These are phyloP conservation scores for Acanthoscelides obtectus DNA, from an alignment of 2,888 invertebrate genomes.

Conservation along the genomic window DNA sequence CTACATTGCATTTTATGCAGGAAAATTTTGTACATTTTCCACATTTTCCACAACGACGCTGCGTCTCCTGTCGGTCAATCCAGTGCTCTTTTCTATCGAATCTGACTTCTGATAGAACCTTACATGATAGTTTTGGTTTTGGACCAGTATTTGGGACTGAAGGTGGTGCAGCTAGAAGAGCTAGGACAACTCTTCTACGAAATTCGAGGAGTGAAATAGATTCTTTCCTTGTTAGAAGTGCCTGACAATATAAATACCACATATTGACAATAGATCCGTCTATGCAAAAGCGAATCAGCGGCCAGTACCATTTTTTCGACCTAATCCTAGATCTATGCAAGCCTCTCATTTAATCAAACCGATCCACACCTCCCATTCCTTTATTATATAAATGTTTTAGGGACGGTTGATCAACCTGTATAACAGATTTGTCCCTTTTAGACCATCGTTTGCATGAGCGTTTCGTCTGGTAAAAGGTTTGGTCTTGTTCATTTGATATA, in stretches of 20 bases:
- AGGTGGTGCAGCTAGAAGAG: background rate
- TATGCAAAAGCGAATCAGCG: slow-evolving; percentile 1
- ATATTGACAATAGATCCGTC: slow-evolving; percentile 1
- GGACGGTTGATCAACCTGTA: slow-evolving; percentile 4
- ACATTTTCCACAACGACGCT: no score
- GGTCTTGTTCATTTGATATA: background rate
- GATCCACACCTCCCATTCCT: no score
- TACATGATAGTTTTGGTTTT: no score
- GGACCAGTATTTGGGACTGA: background rate
- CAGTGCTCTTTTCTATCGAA: background rate
- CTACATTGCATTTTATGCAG: slow-evolving; percentile 6
- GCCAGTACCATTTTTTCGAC: slow-evolving; percentile 5
- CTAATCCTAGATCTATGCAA: background rate
- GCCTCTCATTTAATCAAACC: no score
- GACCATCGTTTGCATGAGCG: no score
- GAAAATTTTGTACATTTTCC: no score
- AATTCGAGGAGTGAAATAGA: no score
- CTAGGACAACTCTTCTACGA: background rate
- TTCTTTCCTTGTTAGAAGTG: no score
- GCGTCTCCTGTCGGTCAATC: no score
- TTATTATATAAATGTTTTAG: no score
- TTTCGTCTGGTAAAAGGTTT: background rate
- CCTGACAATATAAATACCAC: no score
- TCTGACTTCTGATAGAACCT: background rate
- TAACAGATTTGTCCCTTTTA: no score